Evolutionary conservation across 2,113 vertebrate genomes (phyloP), one percentile per base, ranked within the genome.

Genomic region (Sakesphorus luctuosus): DNA sequence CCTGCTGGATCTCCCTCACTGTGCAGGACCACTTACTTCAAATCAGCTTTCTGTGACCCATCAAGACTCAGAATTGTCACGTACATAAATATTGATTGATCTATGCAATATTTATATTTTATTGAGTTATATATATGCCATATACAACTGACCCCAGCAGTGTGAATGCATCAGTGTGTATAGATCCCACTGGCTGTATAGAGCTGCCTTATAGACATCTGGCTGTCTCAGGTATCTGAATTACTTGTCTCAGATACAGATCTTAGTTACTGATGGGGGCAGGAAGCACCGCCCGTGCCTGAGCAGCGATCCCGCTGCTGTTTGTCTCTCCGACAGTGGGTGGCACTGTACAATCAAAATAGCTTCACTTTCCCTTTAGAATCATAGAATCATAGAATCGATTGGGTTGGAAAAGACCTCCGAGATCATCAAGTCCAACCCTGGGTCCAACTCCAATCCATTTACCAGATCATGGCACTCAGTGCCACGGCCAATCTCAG

Each of bases 311-410:
- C 11, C 3, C 21, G 31, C 11, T 89, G 90, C 86, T 25, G 47
- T 77, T 61, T 68, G 82, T 61, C 40, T 74, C 25, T 75, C 83
- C 18, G 25, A 88, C 96, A 55, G 92, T 20, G 90, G 95, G 96
- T 94, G 96, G 96, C 94, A 72, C 94, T 95, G 7, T 81, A 46
- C 53, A 78, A 95, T 78, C 93, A 92, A 31, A 46, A 93, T 18
- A 78, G 44, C 47, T 74, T 67, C 4, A 26, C 55, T 74, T 62
- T 31, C 18, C 4, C 19, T 19, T 46, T 4, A 26, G n/a, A n/a
- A n/a, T n/a, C n/a, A n/a, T n/a, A n/a, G n/a, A n/a, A n/a, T n/a
- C n/a, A n/a, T n/a, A n/a, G n/a, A n/a, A n/a, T n/a, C n/a, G n/a
- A n/a, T n/a, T n/a, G n/a, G n/a, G n/a, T n/a, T n/a, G n/a, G n/a